These are phyloP conservation scores for Unio pictorum DNA, from an alignment of 2,888 invertebrate genomes.

Conservation along the genomic window DNA sequence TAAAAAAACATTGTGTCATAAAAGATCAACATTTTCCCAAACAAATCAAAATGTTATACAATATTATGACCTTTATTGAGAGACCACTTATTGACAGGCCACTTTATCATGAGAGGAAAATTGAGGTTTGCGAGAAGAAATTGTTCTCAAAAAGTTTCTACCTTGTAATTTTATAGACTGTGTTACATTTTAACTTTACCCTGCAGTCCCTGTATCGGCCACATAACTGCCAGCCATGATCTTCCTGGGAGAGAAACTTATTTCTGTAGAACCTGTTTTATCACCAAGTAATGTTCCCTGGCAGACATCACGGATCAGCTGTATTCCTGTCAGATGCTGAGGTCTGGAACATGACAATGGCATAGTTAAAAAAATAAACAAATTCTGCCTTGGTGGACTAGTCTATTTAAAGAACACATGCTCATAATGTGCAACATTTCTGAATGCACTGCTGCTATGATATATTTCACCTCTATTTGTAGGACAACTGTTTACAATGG, in stretches of 20 bases:
- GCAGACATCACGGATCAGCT: slow-evolving; percentile 83
- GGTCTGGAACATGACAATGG: slow-evolving; percentile 57
- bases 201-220: slow-evolving; percentile 87
- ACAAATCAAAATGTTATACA: too few relatives aligned
- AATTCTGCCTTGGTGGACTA: not conserved
- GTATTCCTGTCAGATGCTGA: slow-evolving; percentile 77
- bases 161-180: not conserved
- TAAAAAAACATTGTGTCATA: too few relatives aligned
- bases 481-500: too few relatives aligned
- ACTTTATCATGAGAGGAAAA: too few relatives aligned
- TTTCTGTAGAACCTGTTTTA: slow-evolving; percentile 81
- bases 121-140: too few relatives aligned
- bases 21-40: too few relatives aligned
- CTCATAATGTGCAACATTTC: too few relatives aligned
- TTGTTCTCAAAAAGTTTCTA: not conserved
- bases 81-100: too few relatives aligned
- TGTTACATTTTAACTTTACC: slow-evolving; percentile 73
- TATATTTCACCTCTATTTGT: too few relatives aligned
- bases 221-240: slow-evolving; percentile 78
- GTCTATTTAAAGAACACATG: too few relatives aligned
- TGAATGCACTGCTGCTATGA: too few relatives aligned
- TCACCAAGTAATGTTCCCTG: slow-evolving; percentile 82
- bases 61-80: too few relatives aligned
- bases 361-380: not conserved
- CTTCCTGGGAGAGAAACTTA: slow-evolving; percentile 81